phyloP scores from a whole-genome alignment of 2,888 invertebrate genomes.

The Ichneumoninae sp. region DNA sequence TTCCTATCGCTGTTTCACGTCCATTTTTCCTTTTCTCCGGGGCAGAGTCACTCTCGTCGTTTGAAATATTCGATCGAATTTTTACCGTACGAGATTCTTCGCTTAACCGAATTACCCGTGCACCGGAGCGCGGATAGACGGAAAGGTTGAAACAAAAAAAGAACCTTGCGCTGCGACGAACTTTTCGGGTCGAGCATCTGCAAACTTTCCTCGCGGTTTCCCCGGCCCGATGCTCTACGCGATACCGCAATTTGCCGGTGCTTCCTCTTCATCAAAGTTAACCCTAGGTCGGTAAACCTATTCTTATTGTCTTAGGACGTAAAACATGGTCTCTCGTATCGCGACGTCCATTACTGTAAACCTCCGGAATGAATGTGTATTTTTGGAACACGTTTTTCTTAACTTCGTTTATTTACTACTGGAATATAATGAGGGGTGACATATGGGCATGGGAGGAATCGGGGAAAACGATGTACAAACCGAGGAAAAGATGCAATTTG shows the following conservation, averaged over 20 bases:
- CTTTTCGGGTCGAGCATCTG: slow-evolving; percentile 13
- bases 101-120: background rate
- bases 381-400: no score
- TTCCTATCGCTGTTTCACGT: background rate
- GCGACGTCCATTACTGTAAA: no score
- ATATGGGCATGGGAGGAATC: no score
- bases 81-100: slow-evolving; percentile 1
- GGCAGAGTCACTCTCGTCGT: background rate
- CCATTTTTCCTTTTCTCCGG: background rate
- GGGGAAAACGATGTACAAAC: no score
- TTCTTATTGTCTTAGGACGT: background rate
- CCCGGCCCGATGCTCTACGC: background rate
- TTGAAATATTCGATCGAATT: background rate
- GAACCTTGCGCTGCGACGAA: background rate
- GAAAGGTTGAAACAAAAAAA: background rate
- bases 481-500: no score
- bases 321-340: no score
- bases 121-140: background rate
- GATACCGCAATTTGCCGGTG: slow-evolving; percentile 3
- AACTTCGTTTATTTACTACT: no score
- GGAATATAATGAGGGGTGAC: no score
- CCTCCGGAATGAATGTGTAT: no score
- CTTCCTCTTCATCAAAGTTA: slow-evolving; percentile 15
- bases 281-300: slow-evolving; percentile 1
- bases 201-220: slow-evolving; percentile 5